Evolutionary conservation across 35 echinoderm and acorn worm genomes (phyloP).

Genomic region (Stichopus chloronotus): DNA sequence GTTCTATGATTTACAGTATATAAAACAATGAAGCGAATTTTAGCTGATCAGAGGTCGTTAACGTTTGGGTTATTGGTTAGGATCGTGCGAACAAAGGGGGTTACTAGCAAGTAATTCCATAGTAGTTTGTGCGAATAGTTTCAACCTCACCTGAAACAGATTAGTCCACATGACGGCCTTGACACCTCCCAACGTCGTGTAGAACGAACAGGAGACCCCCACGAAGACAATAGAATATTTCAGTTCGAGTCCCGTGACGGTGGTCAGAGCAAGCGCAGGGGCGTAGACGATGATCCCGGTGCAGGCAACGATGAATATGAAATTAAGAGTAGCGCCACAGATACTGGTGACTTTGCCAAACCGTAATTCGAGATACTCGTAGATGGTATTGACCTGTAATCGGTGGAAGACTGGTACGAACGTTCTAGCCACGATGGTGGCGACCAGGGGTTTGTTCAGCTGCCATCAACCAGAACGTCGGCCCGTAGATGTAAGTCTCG

Average conservation of each 20-base stretch:
- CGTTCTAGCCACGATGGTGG: not conserved
- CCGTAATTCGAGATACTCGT: constrained; percentile 45
- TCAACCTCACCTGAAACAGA: constrained; percentile 47
- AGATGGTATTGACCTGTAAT: constrained; percentile 26
- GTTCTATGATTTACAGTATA: too few species aligned
- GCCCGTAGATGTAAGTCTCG: constrained; percentile 47
- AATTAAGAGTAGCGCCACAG: constrained; percentile 27
- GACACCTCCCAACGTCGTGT: constrained; percentile 47
- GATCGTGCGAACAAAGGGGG: too few species aligned
- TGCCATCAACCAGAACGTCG: constrained; percentile 29
- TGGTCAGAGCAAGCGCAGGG: constrained; percentile 34
- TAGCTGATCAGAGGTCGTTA: too few species aligned
- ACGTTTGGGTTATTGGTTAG: too few species aligned
- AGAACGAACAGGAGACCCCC: constrained; percentile 37
- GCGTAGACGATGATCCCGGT: constrained; percentile 39
- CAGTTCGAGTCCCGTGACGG: constrained; percentile 12
- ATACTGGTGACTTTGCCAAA: constrained; percentile 15
- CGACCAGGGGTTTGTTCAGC: constrained; percentile 43
- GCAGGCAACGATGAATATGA: constrained; percentile 29
- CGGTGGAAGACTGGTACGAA: constrained; percentile 56
- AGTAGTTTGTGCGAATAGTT: too few species aligned
- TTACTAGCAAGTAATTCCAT: too few species aligned
- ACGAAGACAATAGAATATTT: not conserved
- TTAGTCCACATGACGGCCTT: constrained; percentile 66
- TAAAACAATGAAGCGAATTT: too few species aligned